Evolutionary conservation across 2,888 invertebrate genomes (phyloP).

Genomic region (Pedicia rivosa): DNA sequence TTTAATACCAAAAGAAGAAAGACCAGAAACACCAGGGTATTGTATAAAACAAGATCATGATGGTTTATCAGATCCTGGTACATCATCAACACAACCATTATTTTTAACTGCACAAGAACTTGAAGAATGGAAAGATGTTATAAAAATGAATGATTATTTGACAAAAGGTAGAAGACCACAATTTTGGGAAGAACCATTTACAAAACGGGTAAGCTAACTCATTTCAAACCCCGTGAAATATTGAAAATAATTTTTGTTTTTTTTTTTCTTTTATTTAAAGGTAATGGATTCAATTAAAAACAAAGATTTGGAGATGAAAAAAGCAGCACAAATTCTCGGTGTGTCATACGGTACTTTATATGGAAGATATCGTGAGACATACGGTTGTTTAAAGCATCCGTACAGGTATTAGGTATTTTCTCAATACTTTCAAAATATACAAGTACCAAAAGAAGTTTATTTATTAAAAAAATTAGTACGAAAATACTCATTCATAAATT

Average conservation of each 20-base stretch:
- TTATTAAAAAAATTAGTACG: no score
- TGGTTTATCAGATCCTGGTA: conserved; percentile 8
- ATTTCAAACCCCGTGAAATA: background rate
- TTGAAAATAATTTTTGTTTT: background rate
- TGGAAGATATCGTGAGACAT: conserved; percentile 76
- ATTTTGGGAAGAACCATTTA: conserved; percentile 87
- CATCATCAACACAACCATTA: conserved; percentile 2
- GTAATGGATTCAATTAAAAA: conserved; percentile 81
- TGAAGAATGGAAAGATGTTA: conserved; percentile 40
- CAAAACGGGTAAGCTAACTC: conserved; percentile 41
- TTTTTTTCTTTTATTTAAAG: conserved; percentile 26
- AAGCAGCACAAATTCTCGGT: conserved; percentile 75
- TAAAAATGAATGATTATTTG: conserved; percentile 74
- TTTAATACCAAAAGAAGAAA: conserved; percentile 11
- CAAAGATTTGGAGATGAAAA: conserved; percentile 86
- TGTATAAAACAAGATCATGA: conserved; percentile 10
- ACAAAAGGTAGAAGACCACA: conserved; percentile 74
- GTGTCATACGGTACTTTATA: conserved; percentile 85
- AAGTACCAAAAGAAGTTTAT: no score
- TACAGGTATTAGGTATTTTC: conserved; percentile 42
- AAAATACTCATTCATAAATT: no score
- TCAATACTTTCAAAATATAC: no score
- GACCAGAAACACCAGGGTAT: conserved; percentile 11
- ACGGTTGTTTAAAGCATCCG: conserved; percentile 74
- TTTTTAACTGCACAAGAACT: conserved; percentile 21